A percentile compares a stretch with the other conserved stretches of the same genome.
Evolutionary conservation across 2,113 vertebrate species (phyloP).

Genomic region (Zingel zingel): DNA sequence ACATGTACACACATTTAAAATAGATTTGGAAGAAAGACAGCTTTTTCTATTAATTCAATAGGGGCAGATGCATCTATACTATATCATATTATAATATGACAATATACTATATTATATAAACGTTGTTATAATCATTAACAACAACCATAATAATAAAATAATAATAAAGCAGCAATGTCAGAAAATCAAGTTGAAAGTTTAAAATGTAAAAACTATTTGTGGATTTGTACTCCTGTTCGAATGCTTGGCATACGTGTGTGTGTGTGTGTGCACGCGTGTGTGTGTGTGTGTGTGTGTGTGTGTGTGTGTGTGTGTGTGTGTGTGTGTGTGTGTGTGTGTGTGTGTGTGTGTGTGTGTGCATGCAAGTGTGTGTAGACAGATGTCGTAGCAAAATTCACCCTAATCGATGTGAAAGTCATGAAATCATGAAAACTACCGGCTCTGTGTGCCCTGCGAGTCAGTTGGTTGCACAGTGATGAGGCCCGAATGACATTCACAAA

Average conservation of each 20-base stretch:
- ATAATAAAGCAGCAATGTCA: not conserved
- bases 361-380: too few species aligned
- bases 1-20: not conserved
- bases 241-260: not conserved
- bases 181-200: not conserved
- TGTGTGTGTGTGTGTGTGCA: not conserved
- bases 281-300: too few species aligned
- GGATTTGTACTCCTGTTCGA: not conserved
- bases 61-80: not conserved
- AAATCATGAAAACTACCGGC: too few species aligned
- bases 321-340: not conserved
- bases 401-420: too few species aligned
- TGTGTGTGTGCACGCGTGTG: too few species aligned
- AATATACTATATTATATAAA: not conserved
- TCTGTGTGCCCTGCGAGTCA: too few species aligned
- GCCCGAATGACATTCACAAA: too few species aligned
- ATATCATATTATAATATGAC: not conserved
- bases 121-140: not conserved
- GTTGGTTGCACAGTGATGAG: too few species aligned
- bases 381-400: too few species aligned
- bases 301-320: too few species aligned
- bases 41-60: not conserved
- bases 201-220: not conserved
- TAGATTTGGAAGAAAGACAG: slow-evolving; percentile 2
- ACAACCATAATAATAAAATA: not conserved